phyloP scores from a whole-genome alignment of 2,797 vertebrate genomes.

The Brachyalestes nurse region DNA sequence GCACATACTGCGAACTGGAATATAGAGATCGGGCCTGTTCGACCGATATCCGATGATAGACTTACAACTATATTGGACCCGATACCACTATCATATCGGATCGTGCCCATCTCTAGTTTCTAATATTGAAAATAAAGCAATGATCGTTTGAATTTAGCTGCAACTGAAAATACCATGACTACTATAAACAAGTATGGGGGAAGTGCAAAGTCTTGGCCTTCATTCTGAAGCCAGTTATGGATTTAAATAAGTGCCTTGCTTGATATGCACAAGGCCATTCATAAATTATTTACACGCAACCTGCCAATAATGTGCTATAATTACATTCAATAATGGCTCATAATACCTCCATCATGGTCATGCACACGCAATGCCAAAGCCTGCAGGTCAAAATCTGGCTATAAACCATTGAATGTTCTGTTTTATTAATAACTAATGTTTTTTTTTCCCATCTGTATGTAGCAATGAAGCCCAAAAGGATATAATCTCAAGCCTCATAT shows the following conservation, averaged over 20 bases:
- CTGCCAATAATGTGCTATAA: constrained; percentile 31
- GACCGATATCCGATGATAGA: no score
- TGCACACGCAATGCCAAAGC: neutral
- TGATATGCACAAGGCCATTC: constrained; percentile 18
- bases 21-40: no score
- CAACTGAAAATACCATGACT: neutral
- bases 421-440: constrained; percentile 29
- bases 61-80: no score
- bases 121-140: neutral
- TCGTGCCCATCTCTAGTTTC: no score
- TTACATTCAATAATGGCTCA: constrained; percentile 21
- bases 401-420: constrained; percentile 28
- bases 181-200: no score
- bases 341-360: constrained; percentile 24
- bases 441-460: constrained; percentile 14
- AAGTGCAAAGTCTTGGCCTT: neutral
- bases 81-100: no score
- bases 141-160: neutral
- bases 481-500: constrained; percentile 4
- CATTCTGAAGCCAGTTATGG: constrained; percentile 18
- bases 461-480: constrained; percentile 18
- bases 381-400: constrained; percentile 4
- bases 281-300: constrained; percentile 30
- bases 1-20: no score
- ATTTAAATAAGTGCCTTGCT: constrained; percentile 4